Base-by-base conservation (phyloP, 2,888 invertebrate genomes). In the Pseudococcus jackbeardsleyi region DNA sequence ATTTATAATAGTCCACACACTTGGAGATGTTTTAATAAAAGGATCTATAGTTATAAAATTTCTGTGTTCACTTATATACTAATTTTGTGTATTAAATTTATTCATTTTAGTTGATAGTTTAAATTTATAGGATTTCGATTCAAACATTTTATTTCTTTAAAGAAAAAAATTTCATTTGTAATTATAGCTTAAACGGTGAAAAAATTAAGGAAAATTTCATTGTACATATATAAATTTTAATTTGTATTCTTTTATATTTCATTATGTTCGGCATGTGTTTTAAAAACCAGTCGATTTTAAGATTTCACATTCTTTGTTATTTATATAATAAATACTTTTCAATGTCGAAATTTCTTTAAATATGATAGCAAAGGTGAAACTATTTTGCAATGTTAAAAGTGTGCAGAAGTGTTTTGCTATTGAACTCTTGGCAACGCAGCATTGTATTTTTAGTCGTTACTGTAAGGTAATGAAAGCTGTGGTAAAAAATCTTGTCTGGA, bases 241-340 rank as follows among this genome's bases (percentile, higher is more conserved):
- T 86, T 86, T 86, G 86, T 86, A 86, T 86, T 64, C 59, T 86
- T 64, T 42, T 86, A 64, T 72, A 72, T 86, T 86, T 77, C 46
- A 72, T 86, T 72, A 72, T 86, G 68, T 86, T 33, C 48, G 86
- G 48, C 17, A 77, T 26, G 77, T 86, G 33, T 72, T 86, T 72
- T 42, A n/a, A 72, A 86, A 77, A 86, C 48, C 17, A 50, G 42
- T 39, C 26, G 33, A 86, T 46, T 26, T 86, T 86, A 86, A 86
- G 86, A 48, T 72, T 86, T 86, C 77, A 86, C 86, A 86, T 86
- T 86, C 86, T 86, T 86, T 86, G 86, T 86, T 86, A 86, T 86
- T 86, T 86, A 86, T 86, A 86, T 22, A 72, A 86, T 86, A 86
- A 86, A 86, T 86, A 86, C 86, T 86, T 86, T 86, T 86, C 86